A percentile compares a stretch with the other conserved stretches of the same genome.
phyloP scores from a whole-genome alignment of 2,113 vertebrate genomes.

The Sylvia atricapilla region DNA sequence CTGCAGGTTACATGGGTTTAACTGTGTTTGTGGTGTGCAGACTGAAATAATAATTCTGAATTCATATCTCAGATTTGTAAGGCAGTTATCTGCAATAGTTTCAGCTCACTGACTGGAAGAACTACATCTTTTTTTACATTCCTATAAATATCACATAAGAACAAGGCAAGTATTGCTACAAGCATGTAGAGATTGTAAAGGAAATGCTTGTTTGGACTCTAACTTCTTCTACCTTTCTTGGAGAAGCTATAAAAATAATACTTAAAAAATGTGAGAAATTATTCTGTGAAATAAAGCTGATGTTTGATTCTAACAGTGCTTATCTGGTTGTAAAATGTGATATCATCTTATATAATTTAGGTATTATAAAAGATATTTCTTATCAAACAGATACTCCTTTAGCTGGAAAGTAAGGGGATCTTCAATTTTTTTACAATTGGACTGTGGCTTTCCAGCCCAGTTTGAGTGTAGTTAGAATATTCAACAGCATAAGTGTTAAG shows the following conservation, averaged over 20 bases:
- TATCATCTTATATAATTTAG: not conserved
- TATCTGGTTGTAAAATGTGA: not conserved
- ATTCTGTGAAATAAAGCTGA: not conserved
- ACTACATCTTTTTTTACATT: not conserved
- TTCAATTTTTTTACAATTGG: not conserved
- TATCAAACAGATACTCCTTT: not conserved
- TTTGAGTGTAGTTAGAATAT: not conserved
- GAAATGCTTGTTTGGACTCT: not conserved
- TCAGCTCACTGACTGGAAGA: not conserved
- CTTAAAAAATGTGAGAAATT: not conserved
- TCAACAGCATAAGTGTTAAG: not conserved
- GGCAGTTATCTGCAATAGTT: not conserved
- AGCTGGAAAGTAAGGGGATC: not conserved
- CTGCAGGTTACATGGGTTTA: not conserved
- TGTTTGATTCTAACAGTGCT: not conserved
- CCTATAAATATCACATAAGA: not conserved
- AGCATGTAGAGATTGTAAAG: not conserved
- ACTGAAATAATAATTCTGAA: not conserved
- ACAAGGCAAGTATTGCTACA: not conserved
- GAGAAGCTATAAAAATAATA: not conserved
- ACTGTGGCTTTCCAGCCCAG: not conserved
- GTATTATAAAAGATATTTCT: not conserved
- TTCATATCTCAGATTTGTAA: not conserved
- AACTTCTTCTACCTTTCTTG: not conserved
- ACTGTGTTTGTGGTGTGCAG: not conserved